A percentile compares a stretch with the other conserved stretches of the same genome.
These are phyloP conservation scores for Ormyrus labotus DNA, from an alignment of 2,888 invertebrate genomes.

Conservation along the genomic window DNA sequence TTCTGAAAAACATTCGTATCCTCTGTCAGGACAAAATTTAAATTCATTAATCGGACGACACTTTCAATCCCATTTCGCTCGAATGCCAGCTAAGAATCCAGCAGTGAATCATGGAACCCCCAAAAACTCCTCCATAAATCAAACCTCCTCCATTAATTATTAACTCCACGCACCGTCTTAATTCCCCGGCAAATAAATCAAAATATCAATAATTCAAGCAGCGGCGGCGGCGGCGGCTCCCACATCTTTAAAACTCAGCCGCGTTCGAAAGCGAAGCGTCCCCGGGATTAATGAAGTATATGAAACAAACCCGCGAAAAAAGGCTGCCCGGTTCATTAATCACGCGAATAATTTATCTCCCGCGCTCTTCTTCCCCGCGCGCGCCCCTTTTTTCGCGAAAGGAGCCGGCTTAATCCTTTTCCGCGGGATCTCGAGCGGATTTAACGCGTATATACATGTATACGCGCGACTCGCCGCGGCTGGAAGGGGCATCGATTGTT, in stretches of 20 bases:
- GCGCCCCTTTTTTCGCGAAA: constrained; percentile 5
- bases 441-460: no score
- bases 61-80: no score
- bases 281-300: constrained; percentile 41
- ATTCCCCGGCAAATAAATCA: constrained; percentile 12
- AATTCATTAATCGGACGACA: no score
- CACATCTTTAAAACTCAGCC: no score
- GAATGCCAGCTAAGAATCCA: no score
- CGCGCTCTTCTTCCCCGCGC: not conserved
- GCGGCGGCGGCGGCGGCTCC: no score
- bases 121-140: no score
- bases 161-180: not conserved
- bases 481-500: no score
- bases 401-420: not conserved
- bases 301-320: constrained; percentile 26
- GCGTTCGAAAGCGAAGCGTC: not conserved
- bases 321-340: constrained; percentile 43
- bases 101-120: no score
- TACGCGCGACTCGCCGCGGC: no score
- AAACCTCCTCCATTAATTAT: not conserved
- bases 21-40: no score
- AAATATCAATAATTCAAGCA: constrained; percentile 5
- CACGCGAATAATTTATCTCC: constrained; percentile 52
- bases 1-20: no score
- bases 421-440: not conserved